Percentiles rank a stretch among this genome's conserved stretches.
Evolutionary conservation across 2,797 vertebrate genomes (phyloP).

Genomic region (Tympanoctomys barrerae): DNA sequence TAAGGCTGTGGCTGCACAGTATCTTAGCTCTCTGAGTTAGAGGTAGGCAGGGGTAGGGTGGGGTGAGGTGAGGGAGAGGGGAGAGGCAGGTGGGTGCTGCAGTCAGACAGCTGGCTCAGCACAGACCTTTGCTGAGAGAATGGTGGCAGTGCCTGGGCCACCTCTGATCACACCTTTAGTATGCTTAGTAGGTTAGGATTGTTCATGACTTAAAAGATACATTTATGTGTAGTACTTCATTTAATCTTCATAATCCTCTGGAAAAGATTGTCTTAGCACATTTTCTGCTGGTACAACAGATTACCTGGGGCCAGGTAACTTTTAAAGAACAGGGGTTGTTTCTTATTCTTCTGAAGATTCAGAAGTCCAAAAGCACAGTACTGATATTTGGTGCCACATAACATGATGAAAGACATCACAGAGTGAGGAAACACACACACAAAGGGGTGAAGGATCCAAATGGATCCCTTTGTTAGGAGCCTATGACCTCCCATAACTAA

Average conservation of each 20-base stretch:
- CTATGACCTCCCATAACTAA: background rate
- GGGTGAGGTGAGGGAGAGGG: background rate
- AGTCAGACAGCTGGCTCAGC: conserved; percentile 2
- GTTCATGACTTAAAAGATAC: background rate
- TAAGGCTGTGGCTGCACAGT: background rate
- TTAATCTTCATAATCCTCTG: background rate
- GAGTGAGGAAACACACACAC: background rate
- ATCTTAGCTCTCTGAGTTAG: background rate
- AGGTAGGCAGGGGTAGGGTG: background rate
- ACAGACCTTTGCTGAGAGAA: background rate
- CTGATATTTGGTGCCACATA: background rate
- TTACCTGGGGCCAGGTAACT: background rate
- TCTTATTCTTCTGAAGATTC: background rate
- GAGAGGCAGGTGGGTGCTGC: background rate
- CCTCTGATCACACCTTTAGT: background rate
- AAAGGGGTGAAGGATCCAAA: too few species aligned
- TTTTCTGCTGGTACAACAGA: background rate
- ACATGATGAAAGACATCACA: background rate
- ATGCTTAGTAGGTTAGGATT: background rate
- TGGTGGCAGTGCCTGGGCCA: background rate
- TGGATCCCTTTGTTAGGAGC: background rate
- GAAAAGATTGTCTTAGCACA: background rate
- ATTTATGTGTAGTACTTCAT: background rate
- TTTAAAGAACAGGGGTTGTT: background rate
- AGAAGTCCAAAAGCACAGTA: background rate